These are phyloP conservation scores for Littorina saxatilis DNA, from an alignment of 1,140 invertebrate species.

Conservation along the genomic window DNA sequence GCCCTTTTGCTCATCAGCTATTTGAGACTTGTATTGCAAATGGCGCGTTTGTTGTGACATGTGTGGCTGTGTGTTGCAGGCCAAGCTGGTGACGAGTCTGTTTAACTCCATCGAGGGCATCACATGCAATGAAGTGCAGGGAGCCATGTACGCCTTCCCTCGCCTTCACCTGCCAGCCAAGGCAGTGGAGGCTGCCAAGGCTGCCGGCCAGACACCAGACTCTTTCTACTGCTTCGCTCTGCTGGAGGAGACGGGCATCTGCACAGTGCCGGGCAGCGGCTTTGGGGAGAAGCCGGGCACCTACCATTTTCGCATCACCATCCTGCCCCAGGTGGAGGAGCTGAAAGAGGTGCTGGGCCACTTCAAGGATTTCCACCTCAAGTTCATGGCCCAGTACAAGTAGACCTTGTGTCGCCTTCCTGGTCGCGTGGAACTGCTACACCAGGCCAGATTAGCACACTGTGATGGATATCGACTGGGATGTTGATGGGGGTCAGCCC, in stretches of 20 bases:
- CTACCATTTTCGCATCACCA: slow-evolving; percentile 81
- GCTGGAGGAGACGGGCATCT: slow-evolving; percentile 92
- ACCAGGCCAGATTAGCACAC: too few species aligned
- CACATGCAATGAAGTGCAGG: slow-evolving; percentile 88
- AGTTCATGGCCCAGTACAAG: slow-evolving; percentile 89
- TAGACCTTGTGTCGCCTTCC: too few species aligned
- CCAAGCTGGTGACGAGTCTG: slow-evolving; percentile 90
- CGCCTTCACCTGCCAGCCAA: slow-evolving; percentile 76
- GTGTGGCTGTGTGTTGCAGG: slow-evolving; percentile 68
- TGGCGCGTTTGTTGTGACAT: too few species aligned
- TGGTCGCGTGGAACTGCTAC: too few species aligned
- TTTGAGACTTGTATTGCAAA: too few species aligned
- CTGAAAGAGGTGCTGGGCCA: slow-evolving; percentile 89
- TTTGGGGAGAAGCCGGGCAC: slow-evolving; percentile 93
- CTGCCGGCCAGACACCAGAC: slow-evolving; percentile 82
- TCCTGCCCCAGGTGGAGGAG: slow-evolving; percentile 91
- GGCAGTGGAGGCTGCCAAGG: slow-evolving; percentile 76
- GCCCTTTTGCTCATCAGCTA: too few species aligned
- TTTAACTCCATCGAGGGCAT: slow-evolving; percentile 95
- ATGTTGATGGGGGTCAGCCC: background rate
- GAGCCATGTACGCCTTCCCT: slow-evolving; percentile 99
- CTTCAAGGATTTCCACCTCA: slow-evolving; percentile 90
- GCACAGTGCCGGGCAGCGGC: slow-evolving; percentile 93
- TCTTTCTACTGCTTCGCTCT: slow-evolving; percentile 96
- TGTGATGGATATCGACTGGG: too few species aligned